phyloP scores from a whole-genome alignment of 2,888 invertebrate genomes.

The Temnothorax ravouxi region DNA sequence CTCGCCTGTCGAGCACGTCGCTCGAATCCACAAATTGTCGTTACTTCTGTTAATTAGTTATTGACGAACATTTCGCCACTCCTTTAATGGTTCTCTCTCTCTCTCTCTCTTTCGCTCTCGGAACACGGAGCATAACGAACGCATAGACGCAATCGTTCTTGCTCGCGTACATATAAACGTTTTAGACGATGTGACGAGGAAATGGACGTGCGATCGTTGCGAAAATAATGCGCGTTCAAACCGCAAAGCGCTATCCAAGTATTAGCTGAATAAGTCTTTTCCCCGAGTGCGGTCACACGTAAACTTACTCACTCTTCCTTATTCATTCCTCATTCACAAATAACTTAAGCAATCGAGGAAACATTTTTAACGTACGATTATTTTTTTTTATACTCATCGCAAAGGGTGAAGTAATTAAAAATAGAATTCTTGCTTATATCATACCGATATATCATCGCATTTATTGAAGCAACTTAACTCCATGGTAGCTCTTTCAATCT shows the following conservation, averaged over 20 bases:
- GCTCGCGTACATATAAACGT: not conserved
- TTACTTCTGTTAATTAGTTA: conserved; percentile 52
- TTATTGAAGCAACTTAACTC: not conserved
- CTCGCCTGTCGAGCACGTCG: conserved; percentile 21
- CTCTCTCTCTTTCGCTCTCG: not conserved
- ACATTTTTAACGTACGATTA: not conserved
- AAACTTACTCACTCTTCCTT: conserved; percentile 37
- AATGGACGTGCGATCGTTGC: conserved; percentile 18
- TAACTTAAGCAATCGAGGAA: conserved; percentile 39
- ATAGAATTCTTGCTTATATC: not conserved
- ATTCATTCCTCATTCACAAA: conserved; percentile 23
- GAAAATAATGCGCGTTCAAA: conserved; percentile 38
- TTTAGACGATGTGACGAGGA: conserved; percentile 28
- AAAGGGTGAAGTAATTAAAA: not conserved
- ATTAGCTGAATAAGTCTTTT: conserved; percentile 25
- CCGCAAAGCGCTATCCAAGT: conserved; percentile 16
- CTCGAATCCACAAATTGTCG: conserved; percentile 24
- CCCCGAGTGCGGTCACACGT: conserved; percentile 3
- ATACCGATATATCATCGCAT: not conserved
- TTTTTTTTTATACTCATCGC: not conserved
- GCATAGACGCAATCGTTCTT: not conserved
- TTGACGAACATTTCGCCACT: conserved; percentile 43
- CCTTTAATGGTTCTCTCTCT: conserved; percentile 32
- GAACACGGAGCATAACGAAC: conserved; percentile 3
- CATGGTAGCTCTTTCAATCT: not conserved